A percentile compares a stretch with the other conserved stretches of the same genome.
phyloP scores from a whole-genome alignment of 2,113 vertebrate genomes.

The Scatophagus argus region DNA sequence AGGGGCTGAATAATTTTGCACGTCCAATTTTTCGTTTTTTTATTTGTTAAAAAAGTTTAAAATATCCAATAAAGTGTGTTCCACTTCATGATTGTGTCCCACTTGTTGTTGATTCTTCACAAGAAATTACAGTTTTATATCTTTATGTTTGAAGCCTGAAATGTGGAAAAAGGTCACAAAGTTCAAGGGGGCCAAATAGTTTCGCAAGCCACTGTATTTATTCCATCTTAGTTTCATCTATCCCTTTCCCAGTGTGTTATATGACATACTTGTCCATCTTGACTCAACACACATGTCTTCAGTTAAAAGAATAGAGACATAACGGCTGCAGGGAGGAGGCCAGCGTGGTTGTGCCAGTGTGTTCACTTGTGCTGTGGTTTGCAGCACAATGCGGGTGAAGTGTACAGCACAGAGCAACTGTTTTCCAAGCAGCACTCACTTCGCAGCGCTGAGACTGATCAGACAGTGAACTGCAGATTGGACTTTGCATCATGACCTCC shows the following conservation, averaged over 20 bases:
- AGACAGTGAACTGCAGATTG: background rate
- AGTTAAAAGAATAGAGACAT: slow-evolving; percentile 5
- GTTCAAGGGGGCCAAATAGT: too few relatives aligned
- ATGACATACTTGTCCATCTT: background rate
- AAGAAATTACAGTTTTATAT: too few relatives aligned
- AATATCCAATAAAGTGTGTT: too few relatives aligned
- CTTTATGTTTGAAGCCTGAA: too few relatives aligned
- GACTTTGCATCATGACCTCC: background rate
- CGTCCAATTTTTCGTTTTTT: too few relatives aligned
- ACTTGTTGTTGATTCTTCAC: too few relatives aligned
- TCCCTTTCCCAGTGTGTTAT: background rate
- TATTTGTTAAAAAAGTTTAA: too few relatives aligned
- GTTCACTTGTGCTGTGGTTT: slow-evolving; percentile 27
- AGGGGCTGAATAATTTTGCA: too few relatives aligned
- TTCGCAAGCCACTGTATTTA: too few relatives aligned
- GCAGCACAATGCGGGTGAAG: background rate
- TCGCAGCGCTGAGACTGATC: background rate
- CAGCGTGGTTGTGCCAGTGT: slow-evolving; percentile 17
- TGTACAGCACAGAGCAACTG: background rate
- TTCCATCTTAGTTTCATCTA: background rate
- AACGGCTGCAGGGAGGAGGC: slow-evolving; percentile 14
- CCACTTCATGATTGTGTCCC: too few relatives aligned
- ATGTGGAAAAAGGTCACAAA: too few relatives aligned
- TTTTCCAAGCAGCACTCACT: slow-evolving; percentile 19
- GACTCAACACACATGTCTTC: slow-evolving; percentile 27